These are phyloP conservation scores for Australoheros facetus DNA, from an alignment of 2,797 vertebrate genomes.

Conservation along the genomic window DNA sequence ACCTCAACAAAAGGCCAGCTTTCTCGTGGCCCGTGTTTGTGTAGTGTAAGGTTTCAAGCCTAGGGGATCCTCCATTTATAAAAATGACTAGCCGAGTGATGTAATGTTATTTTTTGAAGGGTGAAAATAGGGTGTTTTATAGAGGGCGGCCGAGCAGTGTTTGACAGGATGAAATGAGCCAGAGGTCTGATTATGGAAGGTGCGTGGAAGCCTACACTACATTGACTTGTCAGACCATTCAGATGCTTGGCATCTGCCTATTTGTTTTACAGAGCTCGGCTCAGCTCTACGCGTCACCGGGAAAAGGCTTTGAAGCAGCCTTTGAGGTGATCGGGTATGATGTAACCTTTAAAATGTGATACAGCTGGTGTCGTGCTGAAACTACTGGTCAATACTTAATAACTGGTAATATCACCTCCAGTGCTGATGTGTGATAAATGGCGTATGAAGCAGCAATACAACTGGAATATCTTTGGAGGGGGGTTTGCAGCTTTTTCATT, in stretches of 20 bases:
- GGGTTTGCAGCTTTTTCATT: background rate
- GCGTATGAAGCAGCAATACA: background rate
- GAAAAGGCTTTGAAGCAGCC: slow-evolving; percentile 24
- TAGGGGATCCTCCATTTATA: slow-evolving; percentile 83
- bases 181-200: slow-evolving; percentile 76
- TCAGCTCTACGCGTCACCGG: slow-evolving; percentile 26
- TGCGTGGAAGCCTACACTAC: slow-evolving; percentile 47
- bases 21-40: slow-evolving; percentile 87
- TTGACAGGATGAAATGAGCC: slow-evolving; percentile 80
- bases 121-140: slow-evolving; percentile 84
- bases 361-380: background rate
- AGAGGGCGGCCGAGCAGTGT: slow-evolving; percentile 81
- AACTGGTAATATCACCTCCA: background rate
- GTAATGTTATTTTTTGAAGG: slow-evolving; percentile 90
- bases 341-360: slow-evolving; percentile 1
- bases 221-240: slow-evolving; percentile 61
- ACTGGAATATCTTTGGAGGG: background rate
- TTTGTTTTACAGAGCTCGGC: slow-evolving; percentile 56
- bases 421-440: background rate
- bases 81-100: slow-evolving; percentile 85
- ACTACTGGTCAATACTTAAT: background rate
- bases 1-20: slow-evolving; percentile 84
- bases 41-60: slow-evolving; percentile 88
- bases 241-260: slow-evolving; percentile 62
- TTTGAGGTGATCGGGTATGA: slow-evolving; percentile 21